Conservation (phyloP, 2,888 invertebrate genomes). For the Lamellibrachia columna region DNA sequence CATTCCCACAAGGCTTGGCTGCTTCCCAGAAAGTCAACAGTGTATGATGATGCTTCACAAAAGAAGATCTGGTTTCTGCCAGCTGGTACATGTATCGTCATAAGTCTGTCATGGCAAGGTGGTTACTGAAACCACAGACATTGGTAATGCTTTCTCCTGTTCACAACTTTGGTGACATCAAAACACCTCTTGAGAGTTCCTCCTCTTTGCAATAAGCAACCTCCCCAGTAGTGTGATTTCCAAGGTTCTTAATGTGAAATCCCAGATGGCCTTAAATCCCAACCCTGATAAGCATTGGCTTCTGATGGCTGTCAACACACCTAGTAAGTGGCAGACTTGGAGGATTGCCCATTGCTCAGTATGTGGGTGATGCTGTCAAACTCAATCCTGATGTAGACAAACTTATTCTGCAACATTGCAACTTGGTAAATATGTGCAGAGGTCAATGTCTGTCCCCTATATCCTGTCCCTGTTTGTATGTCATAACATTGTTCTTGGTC, state of each 20-base stretch:
- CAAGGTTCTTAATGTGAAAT: background rate
- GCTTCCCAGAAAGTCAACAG: slow-evolving; percentile 16
- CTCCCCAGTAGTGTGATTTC: background rate
- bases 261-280: background rate
- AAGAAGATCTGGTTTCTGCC: background rate
- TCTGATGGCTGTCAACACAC: background rate
- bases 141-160: background rate
- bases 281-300: background rate
- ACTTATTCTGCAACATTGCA: background rate
- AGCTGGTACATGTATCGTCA: background rate
- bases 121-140: background rate
- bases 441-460: background rate
- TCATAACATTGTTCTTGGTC: background rate
- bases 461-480: background rate
- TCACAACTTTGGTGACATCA: background rate
- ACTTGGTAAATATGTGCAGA: background rate
- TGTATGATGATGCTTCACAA: background rate
- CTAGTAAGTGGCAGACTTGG: background rate
- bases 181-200: background rate
- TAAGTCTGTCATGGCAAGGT: background rate
- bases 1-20: background rate
- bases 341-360: background rate
- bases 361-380: background rate
- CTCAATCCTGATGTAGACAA: background rate
- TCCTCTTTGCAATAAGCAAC: background rate